These are phyloP conservation scores for Pipistrellus pipistrellus DNA, from an alignment of 2,797 vertebrate genomes.

Conservation along the genomic window DNA sequence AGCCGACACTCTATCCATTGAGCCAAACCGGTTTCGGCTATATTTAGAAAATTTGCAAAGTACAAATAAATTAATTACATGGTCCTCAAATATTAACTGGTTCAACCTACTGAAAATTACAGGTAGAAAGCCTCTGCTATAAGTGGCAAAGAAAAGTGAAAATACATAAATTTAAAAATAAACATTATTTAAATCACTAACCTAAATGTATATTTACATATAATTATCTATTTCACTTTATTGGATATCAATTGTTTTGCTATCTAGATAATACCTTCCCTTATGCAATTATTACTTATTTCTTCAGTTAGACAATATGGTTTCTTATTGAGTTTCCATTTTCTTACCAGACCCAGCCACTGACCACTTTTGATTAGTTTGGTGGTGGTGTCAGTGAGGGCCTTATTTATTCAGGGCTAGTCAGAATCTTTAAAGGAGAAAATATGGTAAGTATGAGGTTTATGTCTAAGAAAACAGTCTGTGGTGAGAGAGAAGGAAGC, in stretches of 20 bases:
- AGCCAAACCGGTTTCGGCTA: too few species aligned
- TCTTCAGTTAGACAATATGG: neutral
- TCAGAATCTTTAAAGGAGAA: neutral
- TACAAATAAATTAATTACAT: neutral
- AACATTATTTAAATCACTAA: neutral
- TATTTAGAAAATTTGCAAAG: neutral
- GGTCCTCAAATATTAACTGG: neutral
- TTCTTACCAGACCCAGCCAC: neutral
- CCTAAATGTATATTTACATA: neutral
- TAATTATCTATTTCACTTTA: neutral
- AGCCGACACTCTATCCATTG: too few species aligned
- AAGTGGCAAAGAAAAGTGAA: neutral
- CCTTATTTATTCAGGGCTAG: constrained; percentile 3
- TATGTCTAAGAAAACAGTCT: neutral
- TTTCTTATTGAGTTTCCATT: neutral
- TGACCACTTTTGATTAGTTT: neutral
- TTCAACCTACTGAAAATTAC: neutral
- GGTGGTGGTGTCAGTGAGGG: neutral
- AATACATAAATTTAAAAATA: neutral
- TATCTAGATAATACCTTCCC: neutral
- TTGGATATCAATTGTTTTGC: neutral
- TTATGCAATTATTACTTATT: neutral
- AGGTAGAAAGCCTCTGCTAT: neutral
- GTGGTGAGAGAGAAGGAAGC: neutral
- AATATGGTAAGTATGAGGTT: neutral